phyloP scores from a whole-genome alignment of 2,113 vertebrate species.

The Tachuris rubrigastra region DNA sequence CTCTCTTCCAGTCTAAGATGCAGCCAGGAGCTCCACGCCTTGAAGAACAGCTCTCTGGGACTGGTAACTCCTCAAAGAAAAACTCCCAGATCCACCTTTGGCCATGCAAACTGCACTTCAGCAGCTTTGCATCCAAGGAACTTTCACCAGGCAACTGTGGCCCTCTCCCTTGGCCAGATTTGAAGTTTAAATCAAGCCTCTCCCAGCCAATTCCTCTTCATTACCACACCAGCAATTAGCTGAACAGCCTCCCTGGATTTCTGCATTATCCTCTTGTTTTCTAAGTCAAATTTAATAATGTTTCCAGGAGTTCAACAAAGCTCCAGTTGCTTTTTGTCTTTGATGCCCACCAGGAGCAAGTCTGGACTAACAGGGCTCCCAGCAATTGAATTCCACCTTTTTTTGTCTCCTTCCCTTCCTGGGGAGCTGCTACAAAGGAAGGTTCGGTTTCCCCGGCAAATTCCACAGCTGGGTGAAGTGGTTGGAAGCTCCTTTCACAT shows the following conservation, averaged over 20 bases:
- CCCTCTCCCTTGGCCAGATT: not conserved
- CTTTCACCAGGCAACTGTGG: not conserved
- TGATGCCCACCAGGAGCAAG: conserved; percentile 20
- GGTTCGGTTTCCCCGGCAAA: not conserved
- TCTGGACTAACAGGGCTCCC: not conserved
- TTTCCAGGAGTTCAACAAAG: not conserved
- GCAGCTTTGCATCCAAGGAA: not conserved
- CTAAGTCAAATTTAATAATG: not conserved
- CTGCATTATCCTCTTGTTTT: not conserved
- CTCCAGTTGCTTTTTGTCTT: not conserved
- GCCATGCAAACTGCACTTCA: not conserved
- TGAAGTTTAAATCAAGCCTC: not conserved
- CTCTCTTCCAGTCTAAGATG: not conserved
- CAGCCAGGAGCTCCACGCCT: not conserved
- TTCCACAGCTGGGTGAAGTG: conserved; percentile 6
- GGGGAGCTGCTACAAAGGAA: not conserved
- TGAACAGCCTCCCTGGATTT: not conserved
- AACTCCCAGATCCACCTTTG: not conserved
- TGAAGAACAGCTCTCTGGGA: not conserved
- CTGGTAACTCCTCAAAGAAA: not conserved
- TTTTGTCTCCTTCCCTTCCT: not conserved
- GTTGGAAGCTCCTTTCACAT: conserved; percentile 2
- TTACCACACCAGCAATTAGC: not conserved
- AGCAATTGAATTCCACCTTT: conserved; percentile 23
- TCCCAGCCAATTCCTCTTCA: not conserved